Evolutionary conservation across 1,140 invertebrate genomes (phyloP), one percentile per base, ranked within the genome.

Genomic region (Diachasma alloeum): DNA sequence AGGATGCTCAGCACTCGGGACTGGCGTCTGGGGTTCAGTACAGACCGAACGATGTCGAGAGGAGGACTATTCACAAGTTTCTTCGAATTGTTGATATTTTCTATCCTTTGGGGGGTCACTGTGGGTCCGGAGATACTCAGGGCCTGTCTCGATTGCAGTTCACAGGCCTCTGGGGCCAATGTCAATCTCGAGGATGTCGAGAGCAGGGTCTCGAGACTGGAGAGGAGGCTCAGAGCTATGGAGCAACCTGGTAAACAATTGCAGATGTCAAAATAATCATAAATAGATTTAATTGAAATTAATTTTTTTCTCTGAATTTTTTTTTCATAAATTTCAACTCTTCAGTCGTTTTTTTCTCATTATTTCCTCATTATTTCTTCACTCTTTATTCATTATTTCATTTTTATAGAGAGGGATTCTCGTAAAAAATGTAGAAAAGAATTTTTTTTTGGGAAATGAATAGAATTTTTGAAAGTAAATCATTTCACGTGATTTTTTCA

Each of bases 161-260:
- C 46, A 17, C 66, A 75, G 17, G 10, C 8, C 1, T 39, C 48
- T 11, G n/a, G 37, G 17, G n/a, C 3, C 31, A n/a, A 13, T 31
- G 59, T 56, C 26, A 71, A 59, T 24, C 19, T 88, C 26, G 83
- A 87, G 67, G 86, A 86, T 24, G 80, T 89, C 15, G 84, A 88
- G 76, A 81, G 76, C 8, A 79, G 86, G 70, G 48, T 89, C 5
- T 87, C 87, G 0, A 83, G 83, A 19, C 86, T 95, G 19, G 94
- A 95, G 79, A 90, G 93, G 74, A 87, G 94, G 71, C 83, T 95
- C 10, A 87, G 93, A 76, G 93, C 94, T 0, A 92, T 95, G 76
- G 94, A 95, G 87, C 93, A 95, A 85, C 92, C 94, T 75, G 91
- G 93, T 92, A 75, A 37, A 42, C 44, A 42, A 37, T 53, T 15